These are phyloP conservation scores for Drosophila navojoa DNA, from an alignment of 1,140 invertebrate genomes.

Conservation along the genomic window DNA sequence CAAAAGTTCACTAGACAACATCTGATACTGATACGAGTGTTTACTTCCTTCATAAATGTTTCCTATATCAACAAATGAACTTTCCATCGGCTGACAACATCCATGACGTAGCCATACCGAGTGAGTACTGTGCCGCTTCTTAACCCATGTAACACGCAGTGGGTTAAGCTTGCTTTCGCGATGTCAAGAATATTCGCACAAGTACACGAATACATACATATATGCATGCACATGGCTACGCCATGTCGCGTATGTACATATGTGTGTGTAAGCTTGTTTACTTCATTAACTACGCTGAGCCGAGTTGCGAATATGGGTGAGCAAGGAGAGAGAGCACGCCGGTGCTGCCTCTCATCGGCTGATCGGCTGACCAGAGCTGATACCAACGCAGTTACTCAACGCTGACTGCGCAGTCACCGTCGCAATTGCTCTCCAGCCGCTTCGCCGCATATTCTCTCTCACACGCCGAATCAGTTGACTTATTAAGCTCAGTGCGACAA, in stretches of 20 bases:
- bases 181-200: constrained; percentile 17
- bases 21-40: not conserved
- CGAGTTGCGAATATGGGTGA: not conserved
- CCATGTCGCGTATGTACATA: not conserved
- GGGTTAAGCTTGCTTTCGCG: constrained; percentile 46
- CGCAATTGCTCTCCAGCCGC: constrained; percentile 30
- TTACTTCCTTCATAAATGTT: constrained; percentile 1
- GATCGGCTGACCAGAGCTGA: constrained; percentile 10
- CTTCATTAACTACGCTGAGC: not conserved
- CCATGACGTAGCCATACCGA: not conserved
- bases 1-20: constrained; percentile 2
- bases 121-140: not conserved
- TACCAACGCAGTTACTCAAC: not conserved
- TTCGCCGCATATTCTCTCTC: constrained; percentile 43
- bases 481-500: constrained; percentile 38
- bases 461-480: constrained; percentile 54
- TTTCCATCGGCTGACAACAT: constrained; percentile 1
- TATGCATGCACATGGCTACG: not conserved
- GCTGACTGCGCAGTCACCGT: not conserved
- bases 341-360: constrained; percentile 14
- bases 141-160: not conserved
- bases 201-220: not conserved
- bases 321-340: not conserved
- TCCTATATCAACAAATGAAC: constrained; percentile 1
- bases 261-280: not conserved